These are phyloP conservation scores for Myripristis murdjan DNA, from an alignment of 2,797 vertebrate genomes.

Conservation along the genomic window DNA sequence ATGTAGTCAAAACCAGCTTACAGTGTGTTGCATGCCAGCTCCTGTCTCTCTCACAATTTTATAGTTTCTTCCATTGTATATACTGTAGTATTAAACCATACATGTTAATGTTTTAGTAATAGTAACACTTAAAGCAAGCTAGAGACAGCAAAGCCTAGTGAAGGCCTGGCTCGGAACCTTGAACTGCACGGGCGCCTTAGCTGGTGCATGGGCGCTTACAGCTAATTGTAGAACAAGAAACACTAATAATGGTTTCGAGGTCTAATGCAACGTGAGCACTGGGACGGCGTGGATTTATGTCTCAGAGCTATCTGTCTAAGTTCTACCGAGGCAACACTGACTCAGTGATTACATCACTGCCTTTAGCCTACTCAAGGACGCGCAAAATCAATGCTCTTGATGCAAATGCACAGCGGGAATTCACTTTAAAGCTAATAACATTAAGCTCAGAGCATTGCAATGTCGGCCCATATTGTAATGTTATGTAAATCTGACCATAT, in stretches of 20 bases:
- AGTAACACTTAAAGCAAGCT: neutral
- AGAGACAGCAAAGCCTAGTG: neutral
- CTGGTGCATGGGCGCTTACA: conserved; percentile 33
- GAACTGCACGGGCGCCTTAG: neutral
- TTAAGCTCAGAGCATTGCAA: conserved; percentile 76
- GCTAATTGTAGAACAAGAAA: conserved; percentile 28
- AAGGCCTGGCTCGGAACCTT: neutral
- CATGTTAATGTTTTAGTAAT: too few relatives aligned
- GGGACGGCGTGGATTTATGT: conserved; percentile 52
- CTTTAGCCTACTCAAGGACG: conserved; percentile 77
- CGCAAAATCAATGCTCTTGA: conserved; percentile 81
- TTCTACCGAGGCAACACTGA: conserved; percentile 70
- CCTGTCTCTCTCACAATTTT: neutral
- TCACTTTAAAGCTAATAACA: conserved; percentile 84
- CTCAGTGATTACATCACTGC: conserved; percentile 81
- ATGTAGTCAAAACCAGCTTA: too few relatives aligned
- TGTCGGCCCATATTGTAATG: conserved; percentile 81
- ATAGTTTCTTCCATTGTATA: neutral
- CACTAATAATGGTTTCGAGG: conserved; percentile 36
- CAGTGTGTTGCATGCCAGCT: too few relatives aligned
- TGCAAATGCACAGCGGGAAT: conserved; percentile 77
- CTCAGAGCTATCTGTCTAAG: conserved; percentile 48
- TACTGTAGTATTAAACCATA: neutral
- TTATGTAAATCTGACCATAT: conserved; percentile 86
- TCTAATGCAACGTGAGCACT: conserved; percentile 28